Percentiles rank a stretch among this genome's conserved stretches.
phyloP scores from a whole-genome alignment of 53 echinoderm and acorn worm genomes.

The Echinarachnius parma region DNA sequence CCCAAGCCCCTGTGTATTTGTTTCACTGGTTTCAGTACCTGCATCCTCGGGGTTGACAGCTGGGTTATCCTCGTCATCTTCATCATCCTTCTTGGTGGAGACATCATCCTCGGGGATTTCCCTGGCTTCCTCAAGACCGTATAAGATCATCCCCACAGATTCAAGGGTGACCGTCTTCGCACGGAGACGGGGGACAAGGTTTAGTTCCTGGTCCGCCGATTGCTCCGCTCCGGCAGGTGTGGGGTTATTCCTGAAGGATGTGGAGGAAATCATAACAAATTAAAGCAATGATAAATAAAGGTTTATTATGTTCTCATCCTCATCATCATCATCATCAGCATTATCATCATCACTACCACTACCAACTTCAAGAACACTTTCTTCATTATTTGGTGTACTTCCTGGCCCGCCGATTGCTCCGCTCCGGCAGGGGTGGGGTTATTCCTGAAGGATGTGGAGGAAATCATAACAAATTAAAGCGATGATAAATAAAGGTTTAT shows the following conservation, averaged over 20 bases:
- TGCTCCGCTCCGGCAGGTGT: conserved; percentile 5
- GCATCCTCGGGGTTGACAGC: conserved; percentile 61
- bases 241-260: conserved; percentile 13
- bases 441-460: too few relatives aligned
- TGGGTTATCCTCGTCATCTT: conserved; percentile 34
- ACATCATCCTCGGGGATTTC: not conserved
- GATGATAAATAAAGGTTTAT: too few relatives aligned
- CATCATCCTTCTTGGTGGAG: not conserved
- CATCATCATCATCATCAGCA: too few relatives aligned
- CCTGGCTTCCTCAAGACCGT: conserved; percentile 43
- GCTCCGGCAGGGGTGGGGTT: conserved; percentile 18
- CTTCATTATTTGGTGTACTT: conserved; percentile 1
- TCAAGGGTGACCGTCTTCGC: conserved; percentile 25
- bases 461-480: too few relatives aligned
- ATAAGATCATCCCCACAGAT: conserved; percentile 56
- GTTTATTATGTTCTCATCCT: too few relatives aligned
- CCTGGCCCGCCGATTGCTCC: conserved; percentile 11
- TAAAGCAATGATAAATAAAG: too few relatives aligned
- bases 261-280: too few relatives aligned
- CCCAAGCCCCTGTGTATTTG: too few relatives aligned
- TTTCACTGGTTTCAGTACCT: too few relatives aligned
- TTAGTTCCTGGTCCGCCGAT: conserved; percentile 26
- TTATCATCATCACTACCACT: too few relatives aligned
- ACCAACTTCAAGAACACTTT: too few relatives aligned
- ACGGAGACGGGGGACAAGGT: conserved; percentile 51